phyloP scores from a whole-genome alignment of 2,888 invertebrate species.

The Amiota mariae region DNA sequence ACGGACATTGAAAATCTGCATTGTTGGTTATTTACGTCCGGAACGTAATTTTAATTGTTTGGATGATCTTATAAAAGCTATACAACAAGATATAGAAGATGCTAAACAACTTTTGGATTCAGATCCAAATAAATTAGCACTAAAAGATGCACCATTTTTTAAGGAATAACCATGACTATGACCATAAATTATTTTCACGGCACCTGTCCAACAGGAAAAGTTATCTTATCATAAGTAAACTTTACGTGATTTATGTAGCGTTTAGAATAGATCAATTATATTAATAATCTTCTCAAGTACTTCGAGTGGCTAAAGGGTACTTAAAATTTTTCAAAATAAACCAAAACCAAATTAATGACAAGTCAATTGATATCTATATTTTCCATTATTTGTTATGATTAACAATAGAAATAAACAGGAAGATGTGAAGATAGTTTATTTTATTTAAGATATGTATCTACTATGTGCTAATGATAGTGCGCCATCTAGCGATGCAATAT shows the following conservation, averaged over 20 bases:
- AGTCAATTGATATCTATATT: too few relatives aligned
- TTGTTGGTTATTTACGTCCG: conserved; percentile 88
- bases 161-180: conserved; percentile 6
- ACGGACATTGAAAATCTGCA: conserved; percentile 82
- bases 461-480: too few relatives aligned
- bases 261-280: not conserved
- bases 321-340: not conserved
- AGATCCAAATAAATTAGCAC: conserved; percentile 56
- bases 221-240: conserved; percentile 9
- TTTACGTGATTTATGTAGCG: conserved; percentile 1
- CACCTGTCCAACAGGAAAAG: not conserved
- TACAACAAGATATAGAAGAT: conserved; percentile 84
- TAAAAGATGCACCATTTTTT: conserved; percentile 48
- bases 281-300: not conserved
- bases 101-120: conserved; percentile 79
- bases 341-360: too few relatives aligned
- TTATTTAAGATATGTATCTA: too few relatives aligned
- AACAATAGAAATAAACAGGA: too few relatives aligned
- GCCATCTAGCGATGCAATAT: too few relatives aligned
- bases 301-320: conserved; percentile 4
- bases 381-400: too few relatives aligned
- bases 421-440: too few relatives aligned
- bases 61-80: conserved; percentile 84
- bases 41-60: conserved; percentile 86
- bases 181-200: not conserved